phyloP scores from a whole-genome alignment of 2,797 vertebrate species.

The Acrocephalus scirpaceus region DNA sequence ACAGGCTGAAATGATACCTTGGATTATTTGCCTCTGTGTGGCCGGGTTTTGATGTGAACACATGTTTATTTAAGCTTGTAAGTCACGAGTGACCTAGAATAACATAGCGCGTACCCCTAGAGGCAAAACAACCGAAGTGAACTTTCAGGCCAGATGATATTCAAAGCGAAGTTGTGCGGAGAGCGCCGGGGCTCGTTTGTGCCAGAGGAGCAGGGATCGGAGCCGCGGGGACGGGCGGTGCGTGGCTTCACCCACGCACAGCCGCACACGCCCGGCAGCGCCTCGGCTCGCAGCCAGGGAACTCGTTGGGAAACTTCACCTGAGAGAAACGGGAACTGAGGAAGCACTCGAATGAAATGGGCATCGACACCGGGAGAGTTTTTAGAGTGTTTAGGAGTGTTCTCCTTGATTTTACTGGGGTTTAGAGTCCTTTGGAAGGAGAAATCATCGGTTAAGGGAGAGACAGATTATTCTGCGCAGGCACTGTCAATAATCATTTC shows the following conservation, averaged over 20 bases:
- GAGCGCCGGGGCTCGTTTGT: not conserved
- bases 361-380: not conserved
- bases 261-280: not conserved
- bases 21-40: not conserved
- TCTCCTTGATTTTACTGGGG: not conserved
- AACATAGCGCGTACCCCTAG: not conserved
- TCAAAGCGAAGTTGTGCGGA: not conserved
- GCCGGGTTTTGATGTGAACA: not conserved
- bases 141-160: constrained; percentile 2
- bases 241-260: not conserved
- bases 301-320: not conserved
- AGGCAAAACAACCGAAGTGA: constrained; percentile 25
- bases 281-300: not conserved
- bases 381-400: not conserved
- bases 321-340: not conserved
- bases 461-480: not conserved
- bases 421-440: not conserved
- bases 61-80: not conserved
- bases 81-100: constrained; percentile 31
- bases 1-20: not conserved
- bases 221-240: not conserved
- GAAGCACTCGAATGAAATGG: not conserved
- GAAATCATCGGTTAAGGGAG: not conserved
- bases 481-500: not conserved
- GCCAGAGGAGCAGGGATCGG: not conserved